These are phyloP conservation scores for Mustela nigripes DNA, from an alignment of 2,113 vertebrate genomes.

Conservation along the genomic window DNA sequence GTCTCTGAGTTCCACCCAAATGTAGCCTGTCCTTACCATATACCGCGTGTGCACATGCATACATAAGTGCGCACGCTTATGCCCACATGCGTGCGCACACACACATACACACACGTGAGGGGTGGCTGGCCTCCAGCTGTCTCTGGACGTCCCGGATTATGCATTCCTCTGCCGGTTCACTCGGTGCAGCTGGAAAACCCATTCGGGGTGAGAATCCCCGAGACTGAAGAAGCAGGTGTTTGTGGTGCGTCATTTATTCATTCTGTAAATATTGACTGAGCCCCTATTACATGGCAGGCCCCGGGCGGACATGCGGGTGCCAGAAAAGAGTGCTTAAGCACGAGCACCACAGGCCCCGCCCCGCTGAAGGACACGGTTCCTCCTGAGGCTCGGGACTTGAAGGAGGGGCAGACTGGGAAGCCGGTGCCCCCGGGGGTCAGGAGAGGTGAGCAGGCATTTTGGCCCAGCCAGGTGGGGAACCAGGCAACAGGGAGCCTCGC, in stretches of 20 bases:
- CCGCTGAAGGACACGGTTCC: neutral
- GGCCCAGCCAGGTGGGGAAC: too few species aligned
- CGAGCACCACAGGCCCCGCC: rapidly evolving
- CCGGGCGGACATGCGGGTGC: neutral
- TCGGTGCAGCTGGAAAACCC: neutral
- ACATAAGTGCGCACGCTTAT: too few species aligned
- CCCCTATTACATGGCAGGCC: neutral
- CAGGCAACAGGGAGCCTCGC: rapidly evolving
- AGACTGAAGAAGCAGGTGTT: neutral
- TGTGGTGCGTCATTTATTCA: constrained; percentile 35
- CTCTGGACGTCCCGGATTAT: neutral
- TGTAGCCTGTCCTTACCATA: neutral
- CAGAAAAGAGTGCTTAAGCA: neutral
- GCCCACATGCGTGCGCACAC: too few species aligned
- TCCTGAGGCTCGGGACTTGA: neutral
- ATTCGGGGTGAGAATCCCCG: neutral
- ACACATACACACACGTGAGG: rapidly evolving
- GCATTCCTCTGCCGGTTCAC: neutral
- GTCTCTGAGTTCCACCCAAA: neutral
- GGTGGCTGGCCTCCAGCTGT: neutral
- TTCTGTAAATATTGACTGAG: constrained; percentile 52
- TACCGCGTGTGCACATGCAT: rapidly evolving
- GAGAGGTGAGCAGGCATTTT: neutral
- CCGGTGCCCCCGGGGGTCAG: neutral
- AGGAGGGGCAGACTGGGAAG: neutral